Conservation (phyloP, 1,140 invertebrate species). For the Hyposmocoma kahamanoa region DNA sequence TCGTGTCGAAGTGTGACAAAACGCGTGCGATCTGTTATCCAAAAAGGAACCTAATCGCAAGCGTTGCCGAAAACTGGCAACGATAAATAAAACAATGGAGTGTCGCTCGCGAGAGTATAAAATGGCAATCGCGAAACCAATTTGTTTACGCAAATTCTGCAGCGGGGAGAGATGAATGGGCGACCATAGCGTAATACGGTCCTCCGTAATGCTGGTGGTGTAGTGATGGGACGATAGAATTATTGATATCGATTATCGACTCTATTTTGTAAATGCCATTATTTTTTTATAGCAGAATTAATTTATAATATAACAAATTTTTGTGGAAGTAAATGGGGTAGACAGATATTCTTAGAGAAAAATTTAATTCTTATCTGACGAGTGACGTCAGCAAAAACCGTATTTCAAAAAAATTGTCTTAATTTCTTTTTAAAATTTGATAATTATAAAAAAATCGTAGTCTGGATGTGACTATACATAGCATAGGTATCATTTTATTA, state of each 20-base stretch:
- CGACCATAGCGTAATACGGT: slow-evolving; percentile 65
- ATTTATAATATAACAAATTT: too few species aligned
- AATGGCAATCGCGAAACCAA: slow-evolving; percentile 73
- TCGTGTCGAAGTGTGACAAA: slow-evolving; percentile 56
- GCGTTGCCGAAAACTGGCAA: slow-evolving; percentile 51
- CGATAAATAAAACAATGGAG: slow-evolving; percentile 70
- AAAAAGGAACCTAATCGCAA: slow-evolving; percentile 67
- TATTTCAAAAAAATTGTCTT: too few species aligned
- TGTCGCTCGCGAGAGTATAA: slow-evolving; percentile 64
- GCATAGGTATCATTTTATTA: too few species aligned
- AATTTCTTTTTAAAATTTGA: too few species aligned
- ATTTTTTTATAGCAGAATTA: slow-evolving; percentile 6
- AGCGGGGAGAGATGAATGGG: slow-evolving; percentile 67
- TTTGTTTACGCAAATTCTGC: slow-evolving; percentile 74
- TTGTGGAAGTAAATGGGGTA: too few species aligned
- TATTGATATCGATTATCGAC: slow-evolving; percentile 25
- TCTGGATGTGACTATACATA: too few species aligned
- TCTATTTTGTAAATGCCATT: too few species aligned
- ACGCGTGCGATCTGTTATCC: slow-evolving; percentile 56
- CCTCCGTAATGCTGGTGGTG: slow-evolving; percentile 31
- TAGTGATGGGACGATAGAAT: slow-evolving; percentile 12
- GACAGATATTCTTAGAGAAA: too few species aligned
- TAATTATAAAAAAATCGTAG: too few species aligned
- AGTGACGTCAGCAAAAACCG: too few species aligned
- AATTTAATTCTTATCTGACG: too few species aligned